Base-by-base conservation (phyloP, 2,888 invertebrate species). In the Agrotis exclamationis region DNA sequence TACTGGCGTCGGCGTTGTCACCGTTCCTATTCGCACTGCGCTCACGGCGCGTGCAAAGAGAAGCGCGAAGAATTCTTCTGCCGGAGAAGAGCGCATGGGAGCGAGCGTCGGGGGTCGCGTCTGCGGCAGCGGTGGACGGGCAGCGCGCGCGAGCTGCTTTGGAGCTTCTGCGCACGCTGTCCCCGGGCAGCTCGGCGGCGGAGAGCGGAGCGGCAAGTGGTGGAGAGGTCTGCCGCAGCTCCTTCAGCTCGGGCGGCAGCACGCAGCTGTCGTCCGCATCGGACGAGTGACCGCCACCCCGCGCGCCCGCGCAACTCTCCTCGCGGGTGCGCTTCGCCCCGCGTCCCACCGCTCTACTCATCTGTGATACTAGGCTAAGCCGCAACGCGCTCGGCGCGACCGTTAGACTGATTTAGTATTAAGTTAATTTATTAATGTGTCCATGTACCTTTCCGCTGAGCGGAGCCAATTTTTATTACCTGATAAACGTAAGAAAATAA, bases 1-100 rank as follows among this genome's bases (percentile, higher is more conserved):
- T 98, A 68, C 96, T 97, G 53, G 96, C 97, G 59, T 95, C 97
- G 50, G 97, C 97, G 63, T 96, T 97, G 28, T 98, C 98, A 60
- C 98, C 98, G 22, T 96, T 98, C 88, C 95, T 98, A 62, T 98
- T 98, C 91, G 98, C 98, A 48, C 97, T 98, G 92, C 96, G 98
- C 6, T 98, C 97, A 77, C 96, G 97, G 20, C 96, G 98, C 39
- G 97, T 98, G 79, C 95, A 95, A 83, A 90, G 95, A n/a, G 95
- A 95, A 76, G 95, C 94, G 69, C 89, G 95, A 44, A 90, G 95
- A 66, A 79, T 95, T 78, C 87, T 95, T 85, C 82, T 95, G 82
- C 91, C 95, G 56, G 90, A 94, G 90, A 94, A 95, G 88, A 94
- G 91, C 64, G 96, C 96, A 90, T 97, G 92, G 93, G 96, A 97